Conservation (phyloP, 1,140 invertebrate genomes). For the Drosophila burlai region DNA sequence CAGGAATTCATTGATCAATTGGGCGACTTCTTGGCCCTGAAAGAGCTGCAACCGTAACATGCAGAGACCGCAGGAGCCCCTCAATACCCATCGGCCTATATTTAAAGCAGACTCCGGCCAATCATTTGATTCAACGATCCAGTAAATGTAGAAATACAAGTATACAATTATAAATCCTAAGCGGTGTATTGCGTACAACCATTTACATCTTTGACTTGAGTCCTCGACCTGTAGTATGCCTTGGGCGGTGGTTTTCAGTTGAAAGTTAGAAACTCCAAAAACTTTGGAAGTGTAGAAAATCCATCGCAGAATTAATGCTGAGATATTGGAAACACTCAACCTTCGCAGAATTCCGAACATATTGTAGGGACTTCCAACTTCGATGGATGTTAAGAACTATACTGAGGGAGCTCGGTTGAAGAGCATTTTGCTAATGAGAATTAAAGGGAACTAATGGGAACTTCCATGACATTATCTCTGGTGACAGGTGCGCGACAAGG, state of each 20-base stretch:
- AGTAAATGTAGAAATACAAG: neutral
- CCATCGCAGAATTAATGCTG: neutral
- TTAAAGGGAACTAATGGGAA: neutral
- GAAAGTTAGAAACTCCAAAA: neutral
- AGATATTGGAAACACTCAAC: constrained; percentile 8
- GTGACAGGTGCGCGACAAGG: neutral
- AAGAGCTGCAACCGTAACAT: constrained; percentile 34
- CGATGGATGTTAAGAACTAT: neutral
- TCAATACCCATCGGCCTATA: neutral
- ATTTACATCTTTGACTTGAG: constrained; percentile 9
- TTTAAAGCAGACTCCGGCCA: neutral
- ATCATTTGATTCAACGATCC: neutral
- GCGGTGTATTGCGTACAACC: constrained; percentile 8
- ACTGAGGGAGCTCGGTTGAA: neutral
- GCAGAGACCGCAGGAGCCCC: neutral
- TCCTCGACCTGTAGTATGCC: neutral
- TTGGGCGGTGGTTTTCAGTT: neutral
- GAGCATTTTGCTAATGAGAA: neutral
- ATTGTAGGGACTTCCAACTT: neutral
- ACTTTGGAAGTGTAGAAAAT: neutral
- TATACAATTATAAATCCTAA: neutral
- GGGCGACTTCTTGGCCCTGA: neutral
- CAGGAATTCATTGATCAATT: constrained; percentile 33
- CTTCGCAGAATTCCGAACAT: neutral
- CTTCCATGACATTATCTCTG: neutral